Base-by-base conservation (phyloP, 2,888 invertebrate species). In the Dromius quadrimaculatus region DNA sequence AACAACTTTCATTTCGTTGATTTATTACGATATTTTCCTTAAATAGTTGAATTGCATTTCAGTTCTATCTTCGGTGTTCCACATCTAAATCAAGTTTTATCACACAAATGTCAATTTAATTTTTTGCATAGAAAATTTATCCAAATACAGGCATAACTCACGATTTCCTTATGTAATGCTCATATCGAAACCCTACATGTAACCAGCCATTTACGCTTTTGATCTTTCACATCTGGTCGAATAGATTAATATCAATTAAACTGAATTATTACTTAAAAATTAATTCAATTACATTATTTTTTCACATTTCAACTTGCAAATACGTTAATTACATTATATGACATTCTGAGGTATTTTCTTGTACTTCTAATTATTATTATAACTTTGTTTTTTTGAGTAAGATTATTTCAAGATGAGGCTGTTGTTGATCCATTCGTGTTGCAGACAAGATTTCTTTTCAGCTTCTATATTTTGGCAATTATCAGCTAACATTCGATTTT, bases 1-100 rank as follows among this genome's bases (percentile, higher is more conserved):
- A 50, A 65, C 65, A 50, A 65, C 65, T 65, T 65, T 65, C 65
- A 65, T 65, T 65, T 50, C 22, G 54, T 65, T 65, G 47, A 47
- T 65, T 34, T 65, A 65, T 22, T 11, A 22, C 45, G 65, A 50
- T 65, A 65, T 50, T 65, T 65, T 19, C 65, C 65, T 54, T 65
- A 65, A 65, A 65, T 65, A 65, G 65, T 23, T 28, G 45, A 63
- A 63, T 63, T 28, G 11, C 20, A 50, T 36, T 65, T 5, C 41
- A 65, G 65, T 38, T 65, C 47, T 65, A 65, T 65, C 65, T 65
- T 65, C 65, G 65, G 65, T 34, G 50, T 22, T 65, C 34, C 45
- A 50, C 47, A 50, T 65, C 28, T 65, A 65, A 65, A 65, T 65
- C 65, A 36, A 65, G 32, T 65, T 65, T 50, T 36, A 36, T 41